phyloP scores from a whole-genome alignment of 37 sponge, comb jelly and placozoan species.

The Chondrosia reniformis region DNA sequence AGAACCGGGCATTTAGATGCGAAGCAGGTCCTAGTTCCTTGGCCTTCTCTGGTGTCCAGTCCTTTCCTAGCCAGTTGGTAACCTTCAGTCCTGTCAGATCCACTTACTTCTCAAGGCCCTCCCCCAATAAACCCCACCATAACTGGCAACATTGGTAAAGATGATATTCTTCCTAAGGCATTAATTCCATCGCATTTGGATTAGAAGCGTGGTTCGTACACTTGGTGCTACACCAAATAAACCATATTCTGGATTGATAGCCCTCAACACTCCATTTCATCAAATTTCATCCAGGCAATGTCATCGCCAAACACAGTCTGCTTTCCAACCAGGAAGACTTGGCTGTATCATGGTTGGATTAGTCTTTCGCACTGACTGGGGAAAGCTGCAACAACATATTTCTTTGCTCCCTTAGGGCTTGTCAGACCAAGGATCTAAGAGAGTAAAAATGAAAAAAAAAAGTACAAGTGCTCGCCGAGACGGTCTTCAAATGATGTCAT shows the following conservation, averaged over 20 bases:
- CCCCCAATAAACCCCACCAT: slow-evolving; percentile 98
- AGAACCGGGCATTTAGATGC: slow-evolving; percentile 96
- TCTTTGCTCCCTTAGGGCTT: slow-evolving; percentile 88
- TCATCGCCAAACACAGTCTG: slow-evolving; percentile 99
- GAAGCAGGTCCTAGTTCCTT: slow-evolving; percentile 62
- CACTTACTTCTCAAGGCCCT: slow-evolving; percentile 81
- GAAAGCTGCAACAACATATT: slow-evolving; percentile 96
- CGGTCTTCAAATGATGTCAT: too few relatives aligned
- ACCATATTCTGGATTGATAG: slow-evolving; percentile 97
- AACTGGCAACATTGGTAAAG: slow-evolving; percentile 97
- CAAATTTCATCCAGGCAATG: slow-evolving; percentile 99
- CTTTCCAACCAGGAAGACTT: slow-evolving; percentile 97
- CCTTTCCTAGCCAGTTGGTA: slow-evolving; percentile 84
- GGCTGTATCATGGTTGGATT: slow-evolving; percentile 97
- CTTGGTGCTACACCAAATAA: slow-evolving; percentile 99
- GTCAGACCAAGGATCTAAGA: slow-evolving; percentile 89
- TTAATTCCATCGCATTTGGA: slow-evolving; percentile 91
- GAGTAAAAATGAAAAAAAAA: neutral
- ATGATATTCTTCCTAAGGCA: slow-evolving; percentile 80
- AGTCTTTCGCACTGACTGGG: slow-evolving; percentile 98
- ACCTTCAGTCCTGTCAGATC: slow-evolving; percentile 47
- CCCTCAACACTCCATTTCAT: slow-evolving; percentile 73
- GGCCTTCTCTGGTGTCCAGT: slow-evolving; percentile 62
- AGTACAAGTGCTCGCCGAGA: too few relatives aligned
- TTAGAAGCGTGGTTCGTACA: slow-evolving; percentile 87